Percentiles rank a stretch among this genome's conserved stretches.
phyloP scores from a whole-genome alignment of 2,113 vertebrate genomes.

The Drymodes brunneopygia region DNA sequence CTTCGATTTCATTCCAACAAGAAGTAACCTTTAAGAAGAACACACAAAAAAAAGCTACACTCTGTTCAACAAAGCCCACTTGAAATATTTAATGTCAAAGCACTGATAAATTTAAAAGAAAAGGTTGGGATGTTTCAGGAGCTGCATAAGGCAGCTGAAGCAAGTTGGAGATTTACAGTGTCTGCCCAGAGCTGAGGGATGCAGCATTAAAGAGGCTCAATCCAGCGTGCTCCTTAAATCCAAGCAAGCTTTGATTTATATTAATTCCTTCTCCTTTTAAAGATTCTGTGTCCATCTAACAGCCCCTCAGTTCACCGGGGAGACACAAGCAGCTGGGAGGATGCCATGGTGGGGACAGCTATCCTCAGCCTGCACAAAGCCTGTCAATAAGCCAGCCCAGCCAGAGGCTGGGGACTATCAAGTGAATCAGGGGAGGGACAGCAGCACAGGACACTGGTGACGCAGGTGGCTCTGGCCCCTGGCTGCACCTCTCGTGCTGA shows the following conservation, averaged over 20 bases:
- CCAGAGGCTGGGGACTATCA: background rate
- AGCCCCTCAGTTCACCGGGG: accelerated
- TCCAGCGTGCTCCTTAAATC: background rate
- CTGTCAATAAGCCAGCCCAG: background rate
- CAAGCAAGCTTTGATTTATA: background rate
- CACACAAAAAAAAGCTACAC: conserved; percentile 5
- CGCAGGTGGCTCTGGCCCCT: background rate
- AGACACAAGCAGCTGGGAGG: background rate
- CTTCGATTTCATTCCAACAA: conserved; percentile 40
- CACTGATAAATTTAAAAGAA: conserved; percentile 31
- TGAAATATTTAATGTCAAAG: conserved; percentile 56
- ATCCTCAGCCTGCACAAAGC: background rate
- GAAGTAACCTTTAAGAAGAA: conserved; percentile 52
- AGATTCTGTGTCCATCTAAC: background rate
- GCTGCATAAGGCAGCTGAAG: background rate
- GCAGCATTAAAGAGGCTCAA: background rate
- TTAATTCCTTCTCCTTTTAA: background rate
- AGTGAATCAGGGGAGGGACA: background rate
- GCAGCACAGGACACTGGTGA: background rate
- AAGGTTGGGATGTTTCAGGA: background rate
- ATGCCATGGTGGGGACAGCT: background rate
- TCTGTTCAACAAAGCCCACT: conserved; percentile 37
- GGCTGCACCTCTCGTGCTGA: background rate
- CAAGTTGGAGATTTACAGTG: background rate
- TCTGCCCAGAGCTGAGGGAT: background rate